These are phyloP conservation scores for Pseudomugil tenellus DNA, from an alignment of 2,797 vertebrate species.

Conservation along the genomic window DNA sequence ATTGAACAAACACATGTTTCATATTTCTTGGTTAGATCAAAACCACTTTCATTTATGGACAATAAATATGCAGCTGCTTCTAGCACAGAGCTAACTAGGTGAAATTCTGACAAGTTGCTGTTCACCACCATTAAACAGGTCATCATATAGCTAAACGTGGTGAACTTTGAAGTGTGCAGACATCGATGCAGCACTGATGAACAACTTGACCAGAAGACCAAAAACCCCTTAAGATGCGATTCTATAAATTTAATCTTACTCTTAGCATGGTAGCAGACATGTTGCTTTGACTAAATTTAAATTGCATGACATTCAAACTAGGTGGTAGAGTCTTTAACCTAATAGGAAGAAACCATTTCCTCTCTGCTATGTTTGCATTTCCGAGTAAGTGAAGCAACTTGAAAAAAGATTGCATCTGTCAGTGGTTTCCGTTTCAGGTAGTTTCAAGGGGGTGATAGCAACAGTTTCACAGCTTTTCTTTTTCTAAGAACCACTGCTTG, in stretches of 20 bases:
- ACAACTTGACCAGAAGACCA: not conserved
- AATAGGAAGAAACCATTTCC: conserved; percentile 29
- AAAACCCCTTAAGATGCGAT: not conserved
- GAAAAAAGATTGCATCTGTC: conserved; percentile 26
- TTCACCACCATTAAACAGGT: not conserved
- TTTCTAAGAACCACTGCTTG: conserved; percentile 24
- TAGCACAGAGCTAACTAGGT: not conserved
- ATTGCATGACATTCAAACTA: conserved; percentile 17
- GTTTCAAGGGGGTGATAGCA: conserved; percentile 22
- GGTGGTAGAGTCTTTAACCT: not conserved
- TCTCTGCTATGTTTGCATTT: conserved; percentile 15
- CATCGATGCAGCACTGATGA: not conserved
- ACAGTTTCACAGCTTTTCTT: conserved; percentile 3
- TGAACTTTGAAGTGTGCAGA: not conserved
- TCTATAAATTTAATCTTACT: not conserved
- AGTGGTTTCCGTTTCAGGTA: conserved; percentile 45
- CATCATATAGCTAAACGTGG: not conserved
- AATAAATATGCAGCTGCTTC: not conserved
- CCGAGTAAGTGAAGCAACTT: conserved; percentile 3
- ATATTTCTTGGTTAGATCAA: not conserved
- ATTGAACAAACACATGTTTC: not conserved
- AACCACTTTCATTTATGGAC: not conserved
- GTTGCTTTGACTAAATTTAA: not conserved
- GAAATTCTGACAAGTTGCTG: not conserved
- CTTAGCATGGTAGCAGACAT: not conserved